phyloP scores from a whole-genome alignment of 1,140 invertebrate genomes.

The Zeugodacus cucurbitae region DNA sequence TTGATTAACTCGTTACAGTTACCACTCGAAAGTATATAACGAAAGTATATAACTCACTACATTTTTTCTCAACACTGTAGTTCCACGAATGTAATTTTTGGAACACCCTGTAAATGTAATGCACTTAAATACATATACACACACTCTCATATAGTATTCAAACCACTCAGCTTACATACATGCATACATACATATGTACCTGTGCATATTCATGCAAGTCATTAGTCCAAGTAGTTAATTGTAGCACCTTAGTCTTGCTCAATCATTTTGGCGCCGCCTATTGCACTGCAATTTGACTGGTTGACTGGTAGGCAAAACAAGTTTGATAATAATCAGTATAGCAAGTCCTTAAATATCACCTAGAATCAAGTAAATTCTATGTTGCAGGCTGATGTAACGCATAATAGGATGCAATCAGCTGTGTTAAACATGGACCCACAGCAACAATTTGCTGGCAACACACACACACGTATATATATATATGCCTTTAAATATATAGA shows the following conservation, averaged over 20 bases:
- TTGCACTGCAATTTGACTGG: not conserved
- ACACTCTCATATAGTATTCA: not conserved
- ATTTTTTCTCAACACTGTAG: not conserved
- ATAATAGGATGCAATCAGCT: conserved; percentile 12
- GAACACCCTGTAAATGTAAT: not conserved
- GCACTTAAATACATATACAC: not conserved
- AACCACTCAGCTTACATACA: too few species aligned
- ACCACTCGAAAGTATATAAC: too few species aligned
- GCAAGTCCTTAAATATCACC: not conserved
- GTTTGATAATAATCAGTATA: conserved; percentile 6
- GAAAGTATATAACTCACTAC: too few species aligned
- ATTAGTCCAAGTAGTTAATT: conserved; percentile 7
- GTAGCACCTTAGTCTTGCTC: not conserved
- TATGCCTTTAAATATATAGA: not conserved
- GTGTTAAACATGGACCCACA: not conserved
- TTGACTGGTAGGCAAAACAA: not conserved
- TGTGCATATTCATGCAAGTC: not conserved
- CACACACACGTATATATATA: not conserved
- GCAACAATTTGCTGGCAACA: not conserved
- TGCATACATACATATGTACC: not conserved
- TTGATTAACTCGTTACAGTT: too few species aligned
- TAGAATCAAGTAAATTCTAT: conserved; percentile 1
- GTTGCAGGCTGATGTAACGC: not conserved
- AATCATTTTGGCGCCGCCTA: not conserved
- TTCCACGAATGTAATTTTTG: not conserved